phyloP scores from a whole-genome alignment of 2,113 vertebrate species.

The Embiotoca jacksoni region DNA sequence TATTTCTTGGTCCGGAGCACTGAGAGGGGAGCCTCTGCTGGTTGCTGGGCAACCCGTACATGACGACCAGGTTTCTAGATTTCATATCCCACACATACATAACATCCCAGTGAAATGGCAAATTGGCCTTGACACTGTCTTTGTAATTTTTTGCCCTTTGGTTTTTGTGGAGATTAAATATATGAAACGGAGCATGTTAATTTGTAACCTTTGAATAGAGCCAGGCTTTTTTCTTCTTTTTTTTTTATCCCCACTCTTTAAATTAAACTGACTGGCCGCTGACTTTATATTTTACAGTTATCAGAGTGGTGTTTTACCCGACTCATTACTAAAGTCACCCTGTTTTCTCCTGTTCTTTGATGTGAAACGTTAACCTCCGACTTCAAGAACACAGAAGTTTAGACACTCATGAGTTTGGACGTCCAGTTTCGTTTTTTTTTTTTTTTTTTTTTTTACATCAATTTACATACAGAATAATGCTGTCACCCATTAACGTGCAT shows the following conservation, averaged over 20 bases:
- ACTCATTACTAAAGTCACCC: too few species aligned
- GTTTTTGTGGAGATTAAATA: constrained; percentile 3
- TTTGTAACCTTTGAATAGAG: not conserved
- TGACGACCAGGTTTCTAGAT: not conserved
- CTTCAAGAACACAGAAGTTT: too few species aligned
- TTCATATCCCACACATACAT: constrained; percentile 28
- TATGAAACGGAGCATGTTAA: constrained; percentile 16
- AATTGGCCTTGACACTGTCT: constrained; percentile 21
- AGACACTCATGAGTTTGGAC: not conserved
- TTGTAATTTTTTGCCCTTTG: constrained; percentile 19
- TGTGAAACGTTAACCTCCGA: too few species aligned
- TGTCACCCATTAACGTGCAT: not conserved
- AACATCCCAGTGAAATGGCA: constrained; percentile 20
- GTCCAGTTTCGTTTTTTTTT: not conserved
- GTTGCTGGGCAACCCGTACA: constrained; percentile 10
- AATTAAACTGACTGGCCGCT: not conserved
- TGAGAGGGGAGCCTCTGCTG: not conserved
- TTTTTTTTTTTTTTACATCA: too few species aligned
- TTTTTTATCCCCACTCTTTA: not conserved
- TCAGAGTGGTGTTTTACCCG: too few species aligned
- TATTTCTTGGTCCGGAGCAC: constrained; percentile 2
- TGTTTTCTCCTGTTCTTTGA: too few species aligned
- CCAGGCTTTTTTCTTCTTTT: not conserved
- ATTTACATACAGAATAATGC: not conserved
- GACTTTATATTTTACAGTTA: not conserved